phyloP scores from a whole-genome alignment of 2,113 vertebrate species.

The Camelus dromedarius region DNA sequence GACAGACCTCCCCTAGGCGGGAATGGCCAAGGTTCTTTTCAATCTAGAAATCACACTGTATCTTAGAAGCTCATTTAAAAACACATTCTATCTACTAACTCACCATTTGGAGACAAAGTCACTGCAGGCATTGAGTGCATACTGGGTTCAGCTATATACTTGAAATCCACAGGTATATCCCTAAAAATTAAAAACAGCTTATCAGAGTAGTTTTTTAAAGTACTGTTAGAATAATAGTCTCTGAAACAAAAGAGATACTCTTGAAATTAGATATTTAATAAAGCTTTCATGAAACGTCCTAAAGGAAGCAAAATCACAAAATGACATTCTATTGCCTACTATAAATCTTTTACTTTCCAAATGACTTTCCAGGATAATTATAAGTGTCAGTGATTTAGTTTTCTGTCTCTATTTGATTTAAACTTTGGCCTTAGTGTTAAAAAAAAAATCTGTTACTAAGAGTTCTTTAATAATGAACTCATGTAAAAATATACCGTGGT shows the following conservation, averaged over 20 bases:
- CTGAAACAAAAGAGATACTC: slow-evolving; percentile 40
- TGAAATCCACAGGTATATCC: slow-evolving; percentile 99
- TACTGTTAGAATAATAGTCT: slow-evolving; percentile 58
- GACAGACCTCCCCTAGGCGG: not conserved
- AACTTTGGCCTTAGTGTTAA: slow-evolving; percentile 40
- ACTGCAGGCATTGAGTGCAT: slow-evolving; percentile 99
- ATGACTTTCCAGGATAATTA: slow-evolving; percentile 46
- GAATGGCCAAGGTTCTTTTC: not conserved
- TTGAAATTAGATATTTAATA: slow-evolving; percentile 32
- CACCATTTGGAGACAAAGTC: slow-evolving; percentile 98
- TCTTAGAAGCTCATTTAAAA: slow-evolving; percentile 28
- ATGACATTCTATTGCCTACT: not conserved
- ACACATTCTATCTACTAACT: slow-evolving; percentile 77
- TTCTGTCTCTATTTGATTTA: slow-evolving; percentile 41
- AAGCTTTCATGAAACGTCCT: not conserved
- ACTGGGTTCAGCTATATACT: slow-evolving; percentile 99
- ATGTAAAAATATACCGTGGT: not conserved
- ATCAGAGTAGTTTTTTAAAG: slow-evolving; percentile 68
- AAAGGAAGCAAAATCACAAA: slow-evolving; percentile 3
- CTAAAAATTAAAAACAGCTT: slow-evolving; percentile 88
- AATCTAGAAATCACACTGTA: not conserved
- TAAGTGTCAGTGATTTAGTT: not conserved
- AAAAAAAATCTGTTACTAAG: not conserved
- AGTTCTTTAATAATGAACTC: slow-evolving; percentile 31
- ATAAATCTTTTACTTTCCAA: slow-evolving; percentile 40